A percentile compares a stretch with the other conserved stretches of the same genome.
These are phyloP conservation scores for Heliconius charithonia DNA, from an alignment of 2,888 invertebrate species.

Conservation along the genomic window DNA sequence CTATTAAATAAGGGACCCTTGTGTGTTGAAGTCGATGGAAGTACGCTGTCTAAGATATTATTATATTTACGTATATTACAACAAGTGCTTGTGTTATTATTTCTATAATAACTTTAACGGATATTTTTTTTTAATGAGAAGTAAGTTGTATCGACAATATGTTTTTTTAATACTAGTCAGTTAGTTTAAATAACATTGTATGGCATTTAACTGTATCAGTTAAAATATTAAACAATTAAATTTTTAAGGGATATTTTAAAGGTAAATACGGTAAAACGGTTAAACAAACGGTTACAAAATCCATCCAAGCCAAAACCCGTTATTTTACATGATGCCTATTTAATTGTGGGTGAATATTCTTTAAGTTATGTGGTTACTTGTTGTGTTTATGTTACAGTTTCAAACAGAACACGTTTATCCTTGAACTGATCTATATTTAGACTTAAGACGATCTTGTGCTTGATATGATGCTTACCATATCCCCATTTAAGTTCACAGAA, in stretches of 20 bases:
- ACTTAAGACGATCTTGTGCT: conserved; percentile 40
- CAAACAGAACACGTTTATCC: conserved; percentile 50
- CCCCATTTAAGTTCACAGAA: conserved; percentile 39
- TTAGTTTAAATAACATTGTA: not conserved
- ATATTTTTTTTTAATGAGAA: not conserved
- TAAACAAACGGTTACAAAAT: not conserved
- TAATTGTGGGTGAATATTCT: conserved; percentile 72
- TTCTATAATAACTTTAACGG: not conserved
- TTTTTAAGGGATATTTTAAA: not conserved
- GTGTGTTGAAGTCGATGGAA: conserved; percentile 44
- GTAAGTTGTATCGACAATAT: not conserved
- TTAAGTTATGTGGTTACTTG: conserved; percentile 55
- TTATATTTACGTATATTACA: conserved; percentile 3
- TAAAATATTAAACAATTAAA: not conserved
- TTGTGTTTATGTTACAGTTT: conserved; percentile 50
- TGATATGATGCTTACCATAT: conserved; percentile 40
- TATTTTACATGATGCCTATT: conserved; percentile 64
- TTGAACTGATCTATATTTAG: conserved; percentile 52
- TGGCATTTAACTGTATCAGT: not conserved
- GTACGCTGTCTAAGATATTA: conserved; percentile 1
- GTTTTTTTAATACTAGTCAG: not conserved
- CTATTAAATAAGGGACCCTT: conserved; percentile 63
- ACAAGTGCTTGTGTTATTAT: not conserved
- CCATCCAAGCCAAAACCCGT: not conserved
- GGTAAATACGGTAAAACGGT: too few relatives aligned